Base-by-base conservation (phyloP, 2,888 invertebrate species). In the Sisyra nigra region DNA sequence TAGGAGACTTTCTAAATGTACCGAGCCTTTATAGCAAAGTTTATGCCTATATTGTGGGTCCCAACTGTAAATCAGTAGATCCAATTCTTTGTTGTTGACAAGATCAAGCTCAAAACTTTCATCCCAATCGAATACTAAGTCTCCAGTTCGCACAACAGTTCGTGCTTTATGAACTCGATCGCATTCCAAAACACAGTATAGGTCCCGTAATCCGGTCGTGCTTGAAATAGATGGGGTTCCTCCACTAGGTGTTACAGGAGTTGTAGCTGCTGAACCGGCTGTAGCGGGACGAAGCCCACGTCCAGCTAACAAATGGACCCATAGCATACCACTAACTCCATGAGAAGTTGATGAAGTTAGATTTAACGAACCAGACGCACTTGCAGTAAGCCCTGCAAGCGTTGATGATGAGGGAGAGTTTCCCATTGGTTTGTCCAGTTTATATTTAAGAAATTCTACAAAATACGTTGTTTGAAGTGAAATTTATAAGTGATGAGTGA, bases 41-140 rank as follows among this genome's bases (percentile, higher is more conserved):
- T 93, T 89, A 67, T 94, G 97, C 54, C 97, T 74, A 58, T 91
- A 91, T 61, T 96, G 94, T 1, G 96, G 96, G 67, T 98, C 97
- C 98, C 98, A 98, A 6, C 93, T 94, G 66, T 98, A 98, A 41
- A 98, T 91, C 51, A 97, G 72, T 50, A 98, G 83, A 57, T 97
- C 94, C 50, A 97, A 68, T 61, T 96, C 92, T 53, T 87, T 79
- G 57, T 93, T 93, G 56, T 89, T 86, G 35, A 94, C 91, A 48
- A 97, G 69, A 59, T 98, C 97, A 54, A 98, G 68, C 60, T 98
- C 97, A 59, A 98, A 98, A 11, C 92, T 91, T 62, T 98, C 98
- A 59, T 97, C 94, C 98, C 98, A 98, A 64, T 97, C 94, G 62
- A 96, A 97, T 59, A 92, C 89, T 38, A 94, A 74, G 60, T 94